phyloP scores from a whole-genome alignment of 2,797 vertebrate species.

The Syngnathus rostellatus region DNA sequence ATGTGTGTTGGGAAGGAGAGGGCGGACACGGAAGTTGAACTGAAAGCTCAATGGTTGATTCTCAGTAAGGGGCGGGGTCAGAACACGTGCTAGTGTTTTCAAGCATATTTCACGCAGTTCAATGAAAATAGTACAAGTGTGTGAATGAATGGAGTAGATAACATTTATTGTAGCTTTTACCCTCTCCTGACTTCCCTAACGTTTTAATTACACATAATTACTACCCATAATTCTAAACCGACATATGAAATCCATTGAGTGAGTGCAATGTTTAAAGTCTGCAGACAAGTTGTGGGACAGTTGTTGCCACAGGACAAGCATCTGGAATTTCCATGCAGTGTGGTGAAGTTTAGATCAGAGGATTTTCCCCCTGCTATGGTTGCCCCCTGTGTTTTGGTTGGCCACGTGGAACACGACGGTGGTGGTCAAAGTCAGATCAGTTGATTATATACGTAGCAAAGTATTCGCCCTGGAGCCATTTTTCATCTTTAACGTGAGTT shows the following conservation, averaged over 20 bases:
- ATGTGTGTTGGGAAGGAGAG: slow-evolving; percentile 10
- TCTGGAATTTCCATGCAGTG: slow-evolving; percentile 47
- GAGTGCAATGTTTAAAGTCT: slow-evolving; percentile 14
- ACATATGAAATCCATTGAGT: slow-evolving; percentile 27
- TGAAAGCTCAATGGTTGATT: slow-evolving; percentile 36
- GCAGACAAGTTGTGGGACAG: slow-evolving; percentile 43
- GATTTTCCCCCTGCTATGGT: slow-evolving; percentile 36
- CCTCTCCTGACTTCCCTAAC: neutral
- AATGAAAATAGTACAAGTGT: neutral
- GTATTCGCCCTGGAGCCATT: slow-evolving; percentile 53
- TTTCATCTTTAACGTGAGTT: slow-evolving; percentile 50
- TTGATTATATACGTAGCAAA: slow-evolving; percentile 56
- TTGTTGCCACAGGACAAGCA: slow-evolving; percentile 39
- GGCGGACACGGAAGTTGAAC: slow-evolving; percentile 22
- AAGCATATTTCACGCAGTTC: neutral
- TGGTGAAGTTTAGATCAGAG: slow-evolving; percentile 53
- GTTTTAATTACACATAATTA: neutral
- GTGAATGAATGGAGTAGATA: neutral
- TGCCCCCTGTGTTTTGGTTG: slow-evolving; percentile 54
- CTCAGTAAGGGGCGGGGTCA: slow-evolving; percentile 23
- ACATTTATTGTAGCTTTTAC: neutral
- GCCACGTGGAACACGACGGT: slow-evolving; percentile 36
- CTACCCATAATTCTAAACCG: neutral
- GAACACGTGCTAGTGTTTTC: slow-evolving; percentile 45
- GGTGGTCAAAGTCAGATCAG: slow-evolving; percentile 52